Base-by-base conservation (phyloP, 1,140 invertebrate species). In the Drosophila sturtevanti region DNA sequence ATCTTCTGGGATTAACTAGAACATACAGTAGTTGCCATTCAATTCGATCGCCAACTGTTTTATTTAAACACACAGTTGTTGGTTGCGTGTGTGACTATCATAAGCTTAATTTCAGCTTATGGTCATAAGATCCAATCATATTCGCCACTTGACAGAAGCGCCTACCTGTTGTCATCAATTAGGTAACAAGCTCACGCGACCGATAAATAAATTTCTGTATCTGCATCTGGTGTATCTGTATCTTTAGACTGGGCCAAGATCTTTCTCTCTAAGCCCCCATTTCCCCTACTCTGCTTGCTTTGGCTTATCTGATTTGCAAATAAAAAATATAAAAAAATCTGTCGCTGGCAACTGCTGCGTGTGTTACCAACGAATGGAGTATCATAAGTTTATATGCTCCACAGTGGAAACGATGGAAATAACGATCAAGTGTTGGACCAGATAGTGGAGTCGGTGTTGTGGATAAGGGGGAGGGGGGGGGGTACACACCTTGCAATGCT, bases 161-260 rank as follows among this genome's bases (percentile, higher is more conserved):
- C 89, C 89, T 91, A 86, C 89, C 77, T 90, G 89, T 90, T 91
- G 89, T 91, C 89, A 91, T 91, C 89, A 91, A 91, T 91, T 91
- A 91, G 86, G 89, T 91, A 91, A 91, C 89, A 91, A 86, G 89
- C 89, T 79, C 85, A 91, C 85, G 85, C 81, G 79, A 87, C 85
- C 89, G 81, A 91, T 91, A 91, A 91, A 91, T 91, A 84, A 61
- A 65, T 56, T 31, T 44, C 41, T 14, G 27, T 41, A 18, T 58
- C 48, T 73, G 55, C 66, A 16, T 24, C 24, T 56, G 34, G 63
- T 38, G 73, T 31, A 63, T 51, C 31, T 27, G 54, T 79, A 79
- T 75, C 72, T 73, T 67, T 22, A 60, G 41, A 55, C 67, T 64
- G 68, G 51, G 59, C 64, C 55, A 48, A 58, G 60, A 24, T n/a